Base-by-base conservation (phyloP, 2,888 invertebrate genomes). In the Orthosia cruda region DNA sequence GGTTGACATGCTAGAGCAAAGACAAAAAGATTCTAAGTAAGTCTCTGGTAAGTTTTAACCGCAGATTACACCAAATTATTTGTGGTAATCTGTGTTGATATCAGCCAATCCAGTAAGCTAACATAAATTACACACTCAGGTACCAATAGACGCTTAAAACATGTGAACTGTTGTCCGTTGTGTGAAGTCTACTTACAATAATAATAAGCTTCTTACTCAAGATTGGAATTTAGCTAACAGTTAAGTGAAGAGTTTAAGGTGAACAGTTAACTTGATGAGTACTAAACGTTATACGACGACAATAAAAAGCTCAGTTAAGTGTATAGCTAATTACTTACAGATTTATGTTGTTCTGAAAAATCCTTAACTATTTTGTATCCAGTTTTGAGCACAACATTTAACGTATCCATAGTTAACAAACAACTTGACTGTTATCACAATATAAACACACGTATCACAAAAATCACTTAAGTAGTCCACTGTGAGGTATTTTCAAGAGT, bases 341-440 rank as follows among this genome's bases (percentile, higher is more conserved):
- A 86, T 89, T 94, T 96, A 77, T 93, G 94, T 78, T 92, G 94
- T 83, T 93, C 96, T 62, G 96, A 92, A 75, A 96, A 93, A 90
- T 94, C 95, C 92, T 96, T 96, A 69, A 96, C 94, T 83, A 96
- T 94, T 90, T 94, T 95, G 84, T 95, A 96, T 90, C 96, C 95
- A 80, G 95, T 96, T 90, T 96, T 96, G 69, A 96, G 89, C 87
- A 96, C 90, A 83, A 94, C 94, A 87, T 94, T 96, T 86, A 96
- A 87, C 75, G 94, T 92, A 93, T 96, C 93, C 96, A 96, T 96
- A 87, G 74, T 90, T 83, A 80, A 70, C 61, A 70, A 81, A 66
- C 49, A 74, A 80, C 72, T 71, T 61, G 18, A 26, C 77, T 71
- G 55, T 70, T 79, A 78, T 83, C 81, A 83, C 80, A 71, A 74